Percentiles rank a stretch among this genome's conserved stretches.
Evolutionary conservation across 2,113 vertebrate species (phyloP).

Genomic region (Colius striatus): DNA sequence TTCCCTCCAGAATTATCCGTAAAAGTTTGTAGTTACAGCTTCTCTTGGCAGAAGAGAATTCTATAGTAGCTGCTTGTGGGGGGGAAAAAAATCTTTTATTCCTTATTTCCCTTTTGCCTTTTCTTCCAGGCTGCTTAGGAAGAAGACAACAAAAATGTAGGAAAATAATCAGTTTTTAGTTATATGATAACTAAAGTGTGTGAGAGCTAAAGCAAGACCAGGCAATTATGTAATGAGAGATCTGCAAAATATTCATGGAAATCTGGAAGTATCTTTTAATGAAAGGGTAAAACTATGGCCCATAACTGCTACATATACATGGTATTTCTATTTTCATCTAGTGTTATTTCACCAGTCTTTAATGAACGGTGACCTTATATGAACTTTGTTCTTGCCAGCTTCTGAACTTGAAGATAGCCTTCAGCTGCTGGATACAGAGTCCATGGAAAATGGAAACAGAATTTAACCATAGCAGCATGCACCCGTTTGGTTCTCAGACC

Average conservation of each 20-base stretch:
- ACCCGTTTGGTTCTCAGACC: background rate
- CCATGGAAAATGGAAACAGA: background rate
- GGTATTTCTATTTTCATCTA: background rate
- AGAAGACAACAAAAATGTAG: background rate
- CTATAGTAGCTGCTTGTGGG: background rate
- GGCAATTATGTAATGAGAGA: background rate
- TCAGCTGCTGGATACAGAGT: background rate
- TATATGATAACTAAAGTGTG: background rate
- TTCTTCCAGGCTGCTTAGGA: background rate
- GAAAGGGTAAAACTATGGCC: background rate
- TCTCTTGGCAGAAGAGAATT: background rate
- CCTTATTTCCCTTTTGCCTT: background rate
- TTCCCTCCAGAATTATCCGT: background rate
- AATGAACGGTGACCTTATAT: background rate
- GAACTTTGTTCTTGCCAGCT: background rate
- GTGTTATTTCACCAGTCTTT: background rate
- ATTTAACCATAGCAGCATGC: background rate
- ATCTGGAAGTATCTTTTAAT: background rate
- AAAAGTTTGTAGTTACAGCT: background rate
- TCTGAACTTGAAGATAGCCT: background rate
- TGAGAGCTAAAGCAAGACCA: background rate
- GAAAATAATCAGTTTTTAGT: background rate
- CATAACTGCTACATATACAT: background rate
- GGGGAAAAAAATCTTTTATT: background rate
- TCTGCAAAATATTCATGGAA: background rate